Evolutionary conservation across 1,140 invertebrate genomes (phyloP).

Genomic region (Daktulosphaira vitifoliae): DNA sequence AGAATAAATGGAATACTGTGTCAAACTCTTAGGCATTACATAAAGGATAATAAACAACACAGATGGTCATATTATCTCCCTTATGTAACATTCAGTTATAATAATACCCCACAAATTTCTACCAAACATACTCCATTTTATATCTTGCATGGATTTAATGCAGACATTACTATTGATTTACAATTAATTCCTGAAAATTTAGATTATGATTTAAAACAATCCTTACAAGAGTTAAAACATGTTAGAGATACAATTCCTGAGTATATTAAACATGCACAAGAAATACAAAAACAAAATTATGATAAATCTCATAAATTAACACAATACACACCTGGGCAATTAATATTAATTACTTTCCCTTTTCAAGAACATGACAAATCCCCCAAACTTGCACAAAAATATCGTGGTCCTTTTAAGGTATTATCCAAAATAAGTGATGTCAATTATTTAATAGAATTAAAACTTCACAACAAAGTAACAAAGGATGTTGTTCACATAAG

Average conservation of each 20-base stretch:
- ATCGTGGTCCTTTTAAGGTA: neutral
- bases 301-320: neutral
- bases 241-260: neutral
- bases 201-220: neutral
- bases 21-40: neutral
- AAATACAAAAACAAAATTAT: neutral
- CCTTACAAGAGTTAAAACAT: neutral
- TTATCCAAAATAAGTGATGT: neutral
- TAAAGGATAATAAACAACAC: conserved; percentile 16
- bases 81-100: conserved; percentile 5
- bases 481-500: no score
- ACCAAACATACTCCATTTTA: neutral
- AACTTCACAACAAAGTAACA: no score
- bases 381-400: neutral
- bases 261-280: neutral
- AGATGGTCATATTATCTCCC: conserved; percentile 5
- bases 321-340: neutral
- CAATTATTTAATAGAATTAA: neutral
- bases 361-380: neutral
- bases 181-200: conserved; percentile 6
- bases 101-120: neutral
- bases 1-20: conserved; percentile 6
- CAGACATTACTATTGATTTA: neutral
- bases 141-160: neutral
- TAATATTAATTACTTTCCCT: neutral